phyloP scores from a whole-genome alignment of 35 echinoderm and acorn worm genomes.

The Patiria miniata region DNA sequence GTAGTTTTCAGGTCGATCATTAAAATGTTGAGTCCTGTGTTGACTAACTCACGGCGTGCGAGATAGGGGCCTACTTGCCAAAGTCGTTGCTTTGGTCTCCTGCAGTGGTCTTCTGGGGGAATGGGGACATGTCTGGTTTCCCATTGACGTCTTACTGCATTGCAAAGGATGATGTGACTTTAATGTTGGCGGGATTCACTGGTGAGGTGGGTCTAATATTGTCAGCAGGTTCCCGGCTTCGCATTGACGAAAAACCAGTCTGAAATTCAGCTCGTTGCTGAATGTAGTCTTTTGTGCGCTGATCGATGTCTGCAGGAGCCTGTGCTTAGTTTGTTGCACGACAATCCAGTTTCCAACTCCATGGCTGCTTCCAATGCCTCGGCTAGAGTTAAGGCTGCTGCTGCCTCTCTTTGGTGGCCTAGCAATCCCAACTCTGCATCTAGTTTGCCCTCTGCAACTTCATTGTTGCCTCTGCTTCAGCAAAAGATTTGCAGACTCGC shows the following conservation, averaged over 20 bases:
- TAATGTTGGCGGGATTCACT: background rate
- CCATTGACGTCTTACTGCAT: background rate
- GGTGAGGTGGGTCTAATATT: background rate
- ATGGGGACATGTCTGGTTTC: too few species aligned
- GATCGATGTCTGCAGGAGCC: background rate
- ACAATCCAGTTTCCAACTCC: too few species aligned
- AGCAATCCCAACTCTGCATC: background rate
- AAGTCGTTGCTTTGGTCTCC: background rate
- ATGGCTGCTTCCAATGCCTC: too few species aligned
- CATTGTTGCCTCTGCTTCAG: background rate
- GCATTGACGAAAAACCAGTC: background rate
- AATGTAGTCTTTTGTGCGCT: background rate
- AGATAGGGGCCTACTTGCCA: background rate
- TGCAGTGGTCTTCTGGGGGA: too few species aligned
- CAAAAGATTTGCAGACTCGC: background rate
- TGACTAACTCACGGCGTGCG: too few species aligned
- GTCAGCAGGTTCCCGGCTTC: too few species aligned
- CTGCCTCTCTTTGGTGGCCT: background rate
- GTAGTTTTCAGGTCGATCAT: too few species aligned
- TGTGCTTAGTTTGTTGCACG: background rate
- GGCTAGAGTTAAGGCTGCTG: background rate
- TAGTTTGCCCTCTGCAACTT: too few species aligned
- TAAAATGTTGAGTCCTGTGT: too few species aligned
- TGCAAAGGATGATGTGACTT: background rate
- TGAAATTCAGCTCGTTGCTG: background rate